These are phyloP conservation scores for Teleogryllus occipitalis DNA, from an alignment of 1,140 invertebrate genomes.

Conservation along the genomic window DNA sequence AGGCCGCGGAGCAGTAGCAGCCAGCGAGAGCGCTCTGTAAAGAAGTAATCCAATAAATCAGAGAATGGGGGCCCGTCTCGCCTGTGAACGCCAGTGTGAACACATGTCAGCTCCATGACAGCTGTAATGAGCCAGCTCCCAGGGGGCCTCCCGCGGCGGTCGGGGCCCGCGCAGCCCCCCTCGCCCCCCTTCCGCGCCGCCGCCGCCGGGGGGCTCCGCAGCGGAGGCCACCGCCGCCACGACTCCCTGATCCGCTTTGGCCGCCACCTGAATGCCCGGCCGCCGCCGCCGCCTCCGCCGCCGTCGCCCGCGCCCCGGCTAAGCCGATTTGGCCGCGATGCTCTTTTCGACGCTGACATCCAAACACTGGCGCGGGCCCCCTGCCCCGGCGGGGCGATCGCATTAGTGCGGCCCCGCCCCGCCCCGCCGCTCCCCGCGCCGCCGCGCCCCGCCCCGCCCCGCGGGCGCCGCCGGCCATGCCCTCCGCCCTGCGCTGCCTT, in stretches of 20 bases:
- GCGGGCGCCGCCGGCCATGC: too few species aligned
- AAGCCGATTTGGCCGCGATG: not conserved
- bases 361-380: not conserved
- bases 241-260: not conserved
- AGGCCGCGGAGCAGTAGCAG: too few species aligned
- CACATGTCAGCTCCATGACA: not conserved
- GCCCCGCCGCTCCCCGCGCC: too few species aligned
- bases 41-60: slow-evolving; percentile 5
- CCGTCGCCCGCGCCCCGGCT: not conserved
- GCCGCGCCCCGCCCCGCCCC: too few species aligned
- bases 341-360: not conserved
- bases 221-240: too few species aligned
- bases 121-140: not conserved
- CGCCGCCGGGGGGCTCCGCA: not conserved
- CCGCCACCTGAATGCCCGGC: not conserved
- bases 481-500: not conserved
- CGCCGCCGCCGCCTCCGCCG: too few species aligned
- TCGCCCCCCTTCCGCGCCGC: too few species aligned
- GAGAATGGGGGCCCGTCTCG: not conserved
- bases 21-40: not conserved
- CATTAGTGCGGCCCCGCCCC: not conserved
- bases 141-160: not conserved
- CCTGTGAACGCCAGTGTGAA: not conserved
- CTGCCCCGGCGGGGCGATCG: not conserved
- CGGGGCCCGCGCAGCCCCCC: too few species aligned